phyloP scores from a whole-genome alignment of 2,113 vertebrate species.

The Aspiorhynchus laticeps region DNA sequence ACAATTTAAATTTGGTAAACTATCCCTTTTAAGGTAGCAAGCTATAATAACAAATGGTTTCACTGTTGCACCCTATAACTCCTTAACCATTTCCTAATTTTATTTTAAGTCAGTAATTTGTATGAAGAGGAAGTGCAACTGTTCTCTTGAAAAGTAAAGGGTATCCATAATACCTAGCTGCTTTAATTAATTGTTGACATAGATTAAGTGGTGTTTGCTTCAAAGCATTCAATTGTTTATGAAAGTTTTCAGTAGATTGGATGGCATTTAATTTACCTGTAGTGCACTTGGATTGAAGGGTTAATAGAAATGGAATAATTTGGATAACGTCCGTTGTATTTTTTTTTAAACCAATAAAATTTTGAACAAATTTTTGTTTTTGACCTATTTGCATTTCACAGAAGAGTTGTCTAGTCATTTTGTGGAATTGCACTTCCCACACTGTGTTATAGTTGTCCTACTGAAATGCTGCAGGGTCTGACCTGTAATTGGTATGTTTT shows the following conservation, averaged over 20 bases:
- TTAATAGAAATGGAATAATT: background rate
- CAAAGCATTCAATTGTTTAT: background rate
- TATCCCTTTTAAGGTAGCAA: background rate
- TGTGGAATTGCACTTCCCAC: background rate
- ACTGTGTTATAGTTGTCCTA: slow-evolving; percentile 12
- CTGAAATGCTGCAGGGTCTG: slow-evolving; percentile 32
- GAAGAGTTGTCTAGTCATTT: background rate
- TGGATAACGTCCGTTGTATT: background rate
- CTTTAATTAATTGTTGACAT: background rate
- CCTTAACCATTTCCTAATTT: background rate
- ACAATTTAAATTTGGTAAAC: background rate
- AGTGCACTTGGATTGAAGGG: background rate
- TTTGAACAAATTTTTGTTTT: background rate
- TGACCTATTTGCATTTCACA: background rate
- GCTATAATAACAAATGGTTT: background rate
- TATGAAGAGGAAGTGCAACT: background rate
- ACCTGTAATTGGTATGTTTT: slow-evolving; percentile 30
- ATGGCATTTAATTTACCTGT: background rate
- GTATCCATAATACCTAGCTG: background rate
- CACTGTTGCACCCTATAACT: background rate
- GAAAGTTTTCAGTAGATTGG: background rate
- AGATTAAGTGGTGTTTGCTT: background rate
- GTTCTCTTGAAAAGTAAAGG: background rate
- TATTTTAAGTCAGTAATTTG: background rate
- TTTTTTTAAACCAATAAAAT: background rate